These are phyloP conservation scores for Campoplex nolae DNA, from an alignment of 2,888 invertebrate species.

Conservation along the genomic window DNA sequence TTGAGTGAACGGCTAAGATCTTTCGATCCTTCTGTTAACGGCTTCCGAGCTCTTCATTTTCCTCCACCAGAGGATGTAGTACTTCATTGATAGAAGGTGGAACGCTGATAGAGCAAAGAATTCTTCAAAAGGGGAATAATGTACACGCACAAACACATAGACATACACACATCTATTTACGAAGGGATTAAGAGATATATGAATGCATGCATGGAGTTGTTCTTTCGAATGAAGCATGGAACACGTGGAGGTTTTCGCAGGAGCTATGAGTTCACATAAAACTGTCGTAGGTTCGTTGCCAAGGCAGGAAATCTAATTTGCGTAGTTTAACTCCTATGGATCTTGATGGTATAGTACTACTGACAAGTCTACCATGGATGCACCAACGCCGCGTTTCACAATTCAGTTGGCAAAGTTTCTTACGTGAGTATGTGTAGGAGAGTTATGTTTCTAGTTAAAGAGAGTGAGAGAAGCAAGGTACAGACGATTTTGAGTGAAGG, in stretches of 20 bases:
- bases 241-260: neutral
- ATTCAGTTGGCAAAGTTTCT: conserved; percentile 74
- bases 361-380: conserved; percentile 27
- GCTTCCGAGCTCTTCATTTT: conserved; percentile 10
- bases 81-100: conserved; percentile 43
- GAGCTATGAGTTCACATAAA: conserved; percentile 11
- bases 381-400: conserved; percentile 76
- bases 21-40: conserved; percentile 24
- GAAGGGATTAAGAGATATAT: conserved; percentile 1
- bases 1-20: conserved; percentile 58
- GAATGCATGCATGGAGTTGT: neutral
- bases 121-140: neutral
- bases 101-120: conserved; percentile 4
- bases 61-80: conserved; percentile 13
- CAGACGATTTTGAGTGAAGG: neutral
- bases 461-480: conserved; percentile 13
- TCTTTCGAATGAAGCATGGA: conserved; percentile 2
- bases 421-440: conserved; percentile 30
- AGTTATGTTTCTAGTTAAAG: conserved; percentile 12
- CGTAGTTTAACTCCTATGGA: conserved; percentile 80
- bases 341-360: conserved; percentile 75
- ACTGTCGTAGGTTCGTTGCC: neutral
- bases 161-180: neutral
- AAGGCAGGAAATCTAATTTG: conserved; percentile 82
- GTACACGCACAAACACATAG: neutral